A percentile compares a stretch with the other conserved stretches of the same genome.
These are phyloP conservation scores for Chlorops oryzae DNA, from an alignment of 1,140 invertebrate genomes.

Conservation along the genomic window DNA sequence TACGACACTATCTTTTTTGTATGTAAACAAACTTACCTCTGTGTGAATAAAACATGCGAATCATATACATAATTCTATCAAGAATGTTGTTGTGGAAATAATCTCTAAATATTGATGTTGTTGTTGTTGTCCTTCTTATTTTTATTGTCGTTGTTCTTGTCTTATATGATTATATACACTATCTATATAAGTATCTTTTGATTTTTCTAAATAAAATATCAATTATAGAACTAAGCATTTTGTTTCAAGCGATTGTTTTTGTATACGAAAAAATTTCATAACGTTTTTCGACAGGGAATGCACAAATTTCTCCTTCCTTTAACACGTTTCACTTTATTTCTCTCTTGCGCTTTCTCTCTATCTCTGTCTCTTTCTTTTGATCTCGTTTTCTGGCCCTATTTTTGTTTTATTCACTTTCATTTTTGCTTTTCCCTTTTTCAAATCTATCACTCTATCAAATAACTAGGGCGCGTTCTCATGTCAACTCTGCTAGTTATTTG, in stretches of 20 bases:
- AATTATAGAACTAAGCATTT: constrained; percentile 24
- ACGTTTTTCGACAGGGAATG: constrained; percentile 8
- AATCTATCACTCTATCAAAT: too few species aligned
- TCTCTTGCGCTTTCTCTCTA: constrained; percentile 13
- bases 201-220: too few species aligned
- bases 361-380: constrained; percentile 16
- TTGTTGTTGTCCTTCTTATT: constrained; percentile 36
- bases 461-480: too few species aligned
- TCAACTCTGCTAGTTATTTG: too few species aligned
- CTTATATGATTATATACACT: neutral
- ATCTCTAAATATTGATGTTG: constrained; percentile 22
- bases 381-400: too few species aligned
- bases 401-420: too few species aligned
- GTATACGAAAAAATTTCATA: constrained; percentile 7
- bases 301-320: constrained; percentile 13
- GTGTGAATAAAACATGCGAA: constrained; percentile 1
- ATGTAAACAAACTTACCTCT: too few species aligned
- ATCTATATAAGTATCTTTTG: too few species aligned
- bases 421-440: too few species aligned
- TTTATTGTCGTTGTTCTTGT: constrained; percentile 38
- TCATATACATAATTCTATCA: constrained; percentile 14
- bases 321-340: constrained; percentile 5
- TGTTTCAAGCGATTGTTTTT: constrained; percentile 23
- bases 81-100: constrained; percentile 21
- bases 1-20: too few species aligned